Evolutionary conservation across 1,140 invertebrate genomes (phyloP).

Genomic region (Zaprionus africanus): DNA sequence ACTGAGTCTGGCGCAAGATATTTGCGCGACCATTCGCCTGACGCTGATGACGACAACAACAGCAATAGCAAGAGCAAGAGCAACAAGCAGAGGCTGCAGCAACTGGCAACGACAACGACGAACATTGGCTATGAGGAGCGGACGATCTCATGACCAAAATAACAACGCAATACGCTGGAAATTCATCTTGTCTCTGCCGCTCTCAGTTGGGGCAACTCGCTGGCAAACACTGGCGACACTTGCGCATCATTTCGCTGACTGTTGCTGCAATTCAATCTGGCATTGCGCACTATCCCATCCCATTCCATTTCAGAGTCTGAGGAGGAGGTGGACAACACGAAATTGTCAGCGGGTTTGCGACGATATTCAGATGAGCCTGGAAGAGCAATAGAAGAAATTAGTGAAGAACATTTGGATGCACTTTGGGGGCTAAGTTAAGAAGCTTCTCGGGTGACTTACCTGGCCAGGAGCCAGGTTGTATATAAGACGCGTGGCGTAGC

Average conservation of each 20-base stretch:
- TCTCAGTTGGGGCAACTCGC: slow-evolving; percentile 37
- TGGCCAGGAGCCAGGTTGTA: background rate
- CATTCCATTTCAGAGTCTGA: too few relatives aligned
- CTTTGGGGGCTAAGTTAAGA: background rate
- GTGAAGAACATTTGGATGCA: background rate
- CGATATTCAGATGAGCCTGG: background rate
- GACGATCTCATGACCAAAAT: slow-evolving; percentile 73
- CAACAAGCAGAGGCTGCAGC: slow-evolving; percentile 5
- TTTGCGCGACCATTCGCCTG: slow-evolving; percentile 35
- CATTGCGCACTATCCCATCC: background rate
- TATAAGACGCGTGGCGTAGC: background rate
- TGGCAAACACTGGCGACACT: slow-evolving; percentile 57
- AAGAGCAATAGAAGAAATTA: background rate
- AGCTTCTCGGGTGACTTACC: background rate
- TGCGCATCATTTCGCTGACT: slow-evolving; percentile 70
- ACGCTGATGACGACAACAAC: slow-evolving; percentile 36
- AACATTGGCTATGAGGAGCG: slow-evolving; percentile 35
- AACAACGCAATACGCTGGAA: slow-evolving; percentile 77
- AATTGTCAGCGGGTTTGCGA: slow-evolving; percentile 20
- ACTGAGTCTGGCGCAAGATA: slow-evolving; percentile 25
- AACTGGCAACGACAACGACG: slow-evolving; percentile 8
- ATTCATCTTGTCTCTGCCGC: slow-evolving; percentile 65
- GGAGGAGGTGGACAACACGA: slow-evolving; percentile 4
- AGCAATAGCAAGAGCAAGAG: slow-evolving; percentile 14
- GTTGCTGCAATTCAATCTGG: slow-evolving; percentile 17